Base-by-base conservation (phyloP, 2,797 vertebrate genomes). In the Sphenopsis melanotis region DNA sequence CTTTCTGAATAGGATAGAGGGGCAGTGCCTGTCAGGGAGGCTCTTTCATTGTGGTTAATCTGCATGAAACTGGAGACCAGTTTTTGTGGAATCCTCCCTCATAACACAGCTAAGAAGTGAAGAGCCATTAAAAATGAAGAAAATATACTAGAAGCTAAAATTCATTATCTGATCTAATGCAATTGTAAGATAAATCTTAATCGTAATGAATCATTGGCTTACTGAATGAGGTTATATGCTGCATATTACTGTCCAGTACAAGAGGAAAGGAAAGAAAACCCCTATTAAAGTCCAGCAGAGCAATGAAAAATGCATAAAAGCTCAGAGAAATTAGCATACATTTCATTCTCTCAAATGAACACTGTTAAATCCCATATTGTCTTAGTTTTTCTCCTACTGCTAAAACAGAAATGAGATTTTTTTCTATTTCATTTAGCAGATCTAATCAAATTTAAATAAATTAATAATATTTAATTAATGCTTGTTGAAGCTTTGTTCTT, bases 241-340 rank as follows among this genome's bases (percentile, higher is more conserved):
- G 18, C 8, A 19, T 72, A 24, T 88, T n/a, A 19, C 44, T 72
- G 55, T 65, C 63, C n/a, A 14, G 29, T 86, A 75, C 4, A 57
- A 82, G 50, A 88, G 5, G 9, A 7, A 87, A 79, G 83, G 61
- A 64, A 87, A 83, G 46, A 90, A 83, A 93, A 93, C 63, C 4
- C 24, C 8, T 71, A 61, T 47, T 93, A 59, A 89, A 93, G 44
- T 63, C 66, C 49, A 90, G 1, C 30, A 93, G n/a, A 89, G 52
- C 68, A 93, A 84, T 84, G 46, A 93, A 96, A 94, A 94, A 65
- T 83, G 27, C 21, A 76, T 50, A 83, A 70, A 93, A 77, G 4
- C 77, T 70, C 12, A n/a, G 37, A 50, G 10, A 87, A 81, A 92
- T 74, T 61, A 83, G 12, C 6, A 68, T 86, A 50, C 70, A 94